phyloP scores from a whole-genome alignment of 2,113 vertebrate species.

The Chunga burmeisteri region DNA sequence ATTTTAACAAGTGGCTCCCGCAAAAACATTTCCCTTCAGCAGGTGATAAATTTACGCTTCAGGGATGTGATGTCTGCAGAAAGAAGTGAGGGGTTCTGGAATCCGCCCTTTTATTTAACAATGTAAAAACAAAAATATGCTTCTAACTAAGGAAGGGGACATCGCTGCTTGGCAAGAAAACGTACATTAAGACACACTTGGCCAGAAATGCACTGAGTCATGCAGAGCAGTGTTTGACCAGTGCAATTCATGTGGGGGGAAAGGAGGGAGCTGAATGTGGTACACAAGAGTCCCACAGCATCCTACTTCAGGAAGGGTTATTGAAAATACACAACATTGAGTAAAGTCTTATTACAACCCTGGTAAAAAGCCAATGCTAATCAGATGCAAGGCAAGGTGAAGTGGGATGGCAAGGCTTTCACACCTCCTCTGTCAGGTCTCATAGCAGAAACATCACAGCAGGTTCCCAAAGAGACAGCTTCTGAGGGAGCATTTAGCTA shows the following conservation, averaged over 20 bases:
- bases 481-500: neutral
- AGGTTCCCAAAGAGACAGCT: neutral
- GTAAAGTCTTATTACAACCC: neutral
- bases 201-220: conserved; percentile 2
- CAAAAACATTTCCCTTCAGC: neutral
- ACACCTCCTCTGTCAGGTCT: neutral
- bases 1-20: conserved; percentile 17
- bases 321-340: neutral
- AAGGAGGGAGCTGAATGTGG: neutral
- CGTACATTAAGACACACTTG: neutral
- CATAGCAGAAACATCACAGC: neutral
- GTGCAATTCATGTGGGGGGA: neutral
- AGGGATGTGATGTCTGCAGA: neutral
- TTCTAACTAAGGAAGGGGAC: neutral
- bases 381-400: neutral
- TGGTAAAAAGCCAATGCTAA: neutral
- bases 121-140: neutral
- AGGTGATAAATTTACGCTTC: neutral
- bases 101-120: neutral
- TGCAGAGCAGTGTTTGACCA: neutral
- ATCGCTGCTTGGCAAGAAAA: neutral
- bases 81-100: neutral
- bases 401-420: neutral
- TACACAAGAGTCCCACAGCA: neutral
- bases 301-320: neutral